Conservation (phyloP, 2,888 invertebrate species). For the Hirtodrosophila cameraria region DNA sequence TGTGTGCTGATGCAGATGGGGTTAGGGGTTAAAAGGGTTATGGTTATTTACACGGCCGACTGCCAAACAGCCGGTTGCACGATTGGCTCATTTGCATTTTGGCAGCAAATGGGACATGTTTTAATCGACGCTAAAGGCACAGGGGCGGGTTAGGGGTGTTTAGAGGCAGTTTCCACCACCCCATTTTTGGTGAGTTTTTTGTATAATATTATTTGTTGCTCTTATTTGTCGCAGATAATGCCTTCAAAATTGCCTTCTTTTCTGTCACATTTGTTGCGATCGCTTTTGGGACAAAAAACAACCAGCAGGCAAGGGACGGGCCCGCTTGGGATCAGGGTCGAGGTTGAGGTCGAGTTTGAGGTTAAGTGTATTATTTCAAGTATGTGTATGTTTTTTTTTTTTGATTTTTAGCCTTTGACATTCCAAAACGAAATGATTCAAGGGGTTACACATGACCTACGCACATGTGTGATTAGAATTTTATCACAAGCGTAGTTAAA, state of each 20-base stretch:
- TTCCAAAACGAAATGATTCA: slow-evolving; percentile 10
- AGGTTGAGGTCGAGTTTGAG: neutral
- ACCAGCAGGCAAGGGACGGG: slow-evolving; percentile 1
- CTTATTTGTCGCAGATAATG: slow-evolving; percentile 54
- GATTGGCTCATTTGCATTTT: slow-evolving; percentile 66
- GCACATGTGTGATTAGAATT: slow-evolving; percentile 1
- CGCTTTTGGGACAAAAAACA: slow-evolving; percentile 68
- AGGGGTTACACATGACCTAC: slow-evolving; percentile 5
- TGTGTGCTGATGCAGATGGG: slow-evolving; percentile 19
- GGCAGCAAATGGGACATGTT: slow-evolving; percentile 58
- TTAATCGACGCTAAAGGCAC: slow-evolving; percentile 48
- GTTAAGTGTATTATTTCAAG: slow-evolving; percentile 3
- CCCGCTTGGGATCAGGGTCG: slow-evolving; percentile 15
- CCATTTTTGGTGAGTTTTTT: slow-evolving; percentile 20
- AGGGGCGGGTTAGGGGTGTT: slow-evolving; percentile 27
- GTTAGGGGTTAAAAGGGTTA: slow-evolving; percentile 51
- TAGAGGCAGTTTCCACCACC: slow-evolving; percentile 30
- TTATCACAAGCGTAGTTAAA: slow-evolving; percentile 7
- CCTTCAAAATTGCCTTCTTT: slow-evolving; percentile 66
- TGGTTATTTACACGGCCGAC: slow-evolving; percentile 49
- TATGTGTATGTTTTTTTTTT: no score
- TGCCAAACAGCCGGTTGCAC: slow-evolving; percentile 39
- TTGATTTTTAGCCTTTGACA: slow-evolving; percentile 32
- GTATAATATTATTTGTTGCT: slow-evolving; percentile 19
- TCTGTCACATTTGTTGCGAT: slow-evolving; percentile 67